Evolutionary conservation across 2,888 invertebrate genomes (phyloP), one percentile per base, ranked within the genome.

Genomic region (Dynastes tityus): DNA sequence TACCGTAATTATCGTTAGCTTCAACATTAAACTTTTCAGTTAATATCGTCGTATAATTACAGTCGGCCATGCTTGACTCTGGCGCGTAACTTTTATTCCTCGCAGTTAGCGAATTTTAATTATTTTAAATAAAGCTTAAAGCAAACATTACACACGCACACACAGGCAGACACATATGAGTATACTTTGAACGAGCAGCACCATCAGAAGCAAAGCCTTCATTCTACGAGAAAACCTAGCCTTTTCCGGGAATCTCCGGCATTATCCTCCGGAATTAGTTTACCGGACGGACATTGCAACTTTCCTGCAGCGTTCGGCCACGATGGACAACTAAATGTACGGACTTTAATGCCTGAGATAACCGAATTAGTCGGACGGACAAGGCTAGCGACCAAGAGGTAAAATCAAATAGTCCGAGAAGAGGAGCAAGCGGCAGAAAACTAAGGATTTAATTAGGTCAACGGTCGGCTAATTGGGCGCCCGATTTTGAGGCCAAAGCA

Each of bases 91-190:
- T 67, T 67, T 67, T 67, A 67, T 67, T 67, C 65, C 22, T 22
- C 9, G 40, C 40, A 22, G 45, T 67, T 67, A 67, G 65, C 22
- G 65, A 45, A 67, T 67, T 67, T 67, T 67, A 49, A 67, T 67
- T 67, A 67, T 67, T 67, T 67, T 67, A 67, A 45, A 67, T 67
- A 67, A 67, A 67, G 65, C 65, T 67, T 67, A 67, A 45, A 45
- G 40, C 65, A 45, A 67, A 67, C 65, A 67, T 45, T 67, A 45
- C 65, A 9, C 22, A 16, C 65, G 11, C 9, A 45, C 22, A 11
- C 45, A 40, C 37, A 29, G 13, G n/a, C 27, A 32, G 32, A 11
- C 13, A 4, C 13, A n/a, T 27, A 32, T n/a, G 27, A 8, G 63
- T 29, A 40, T 40, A 40, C 40, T 6, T 40, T 6, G 8, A 3